Conservation (phyloP, 1,140 invertebrate species). For the Limonius californicus region DNA sequence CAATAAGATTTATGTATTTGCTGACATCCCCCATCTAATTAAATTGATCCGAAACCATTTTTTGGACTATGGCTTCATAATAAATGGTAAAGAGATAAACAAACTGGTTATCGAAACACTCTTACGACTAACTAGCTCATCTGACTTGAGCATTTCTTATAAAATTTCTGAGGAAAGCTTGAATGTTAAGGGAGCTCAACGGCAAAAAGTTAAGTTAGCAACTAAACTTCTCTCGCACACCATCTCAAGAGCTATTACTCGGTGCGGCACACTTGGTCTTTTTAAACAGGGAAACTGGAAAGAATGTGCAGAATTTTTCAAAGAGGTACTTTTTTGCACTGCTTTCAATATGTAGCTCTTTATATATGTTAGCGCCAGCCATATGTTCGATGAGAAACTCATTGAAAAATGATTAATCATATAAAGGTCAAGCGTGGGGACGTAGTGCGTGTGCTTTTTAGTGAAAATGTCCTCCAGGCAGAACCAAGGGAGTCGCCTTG, state of each 20-base stretch:
- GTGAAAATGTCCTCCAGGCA: too few relatives aligned
- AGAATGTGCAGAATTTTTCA: background rate
- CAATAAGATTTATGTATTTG: constrained; percentile 29
- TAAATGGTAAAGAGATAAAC: constrained; percentile 26
- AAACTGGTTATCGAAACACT: constrained; percentile 21
- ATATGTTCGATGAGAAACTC: too few relatives aligned
- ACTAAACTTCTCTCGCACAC: background rate
- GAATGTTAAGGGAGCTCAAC: background rate
- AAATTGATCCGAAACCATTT: constrained; percentile 37
- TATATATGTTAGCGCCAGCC: too few relatives aligned
- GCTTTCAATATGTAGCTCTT: too few relatives aligned
- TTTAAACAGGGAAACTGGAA: background rate
- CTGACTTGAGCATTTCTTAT: constrained; percentile 17
- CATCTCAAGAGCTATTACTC: background rate
- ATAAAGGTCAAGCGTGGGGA: too few relatives aligned
- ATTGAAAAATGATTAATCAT: too few relatives aligned
- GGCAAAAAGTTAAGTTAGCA: background rate
- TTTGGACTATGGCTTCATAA: constrained; percentile 32
- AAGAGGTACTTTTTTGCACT: constrained; percentile 1
- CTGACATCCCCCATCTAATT: constrained; percentile 33
- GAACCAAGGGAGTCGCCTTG: too few relatives aligned
- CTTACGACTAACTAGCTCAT: constrained; percentile 11
- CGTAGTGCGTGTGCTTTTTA: too few relatives aligned
- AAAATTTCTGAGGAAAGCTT: constrained; percentile 1
- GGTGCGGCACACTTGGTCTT: background rate